A percentile compares a stretch with the other conserved stretches of the same genome.
Evolutionary conservation across 1,140 invertebrate genomes (phyloP).

Genomic region (Drosophila equinoxialis): DNA sequence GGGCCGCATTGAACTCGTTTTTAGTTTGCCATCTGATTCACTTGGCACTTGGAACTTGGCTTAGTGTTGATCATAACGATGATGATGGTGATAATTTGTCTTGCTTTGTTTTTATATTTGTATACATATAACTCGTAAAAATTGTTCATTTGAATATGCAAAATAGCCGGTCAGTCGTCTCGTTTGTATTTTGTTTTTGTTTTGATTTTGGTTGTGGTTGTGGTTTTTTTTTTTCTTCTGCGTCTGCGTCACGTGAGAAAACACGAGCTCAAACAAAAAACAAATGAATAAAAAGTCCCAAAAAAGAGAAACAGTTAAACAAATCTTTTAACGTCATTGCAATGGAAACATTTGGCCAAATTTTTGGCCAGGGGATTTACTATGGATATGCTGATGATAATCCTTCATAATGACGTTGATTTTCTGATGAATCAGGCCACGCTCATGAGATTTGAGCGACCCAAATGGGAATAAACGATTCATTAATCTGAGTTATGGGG

Average conservation of each 20-base stretch:
- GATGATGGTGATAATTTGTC: background rate
- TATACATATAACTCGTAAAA: slow-evolving; percentile 50
- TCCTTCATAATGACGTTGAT: background rate
- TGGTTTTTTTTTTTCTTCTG: slow-evolving; percentile 40
- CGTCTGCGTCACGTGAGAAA: slow-evolving; percentile 68
- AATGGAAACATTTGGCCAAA: slow-evolving; percentile 41
- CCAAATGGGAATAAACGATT: too few species aligned
- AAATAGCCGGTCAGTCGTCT: slow-evolving; percentile 63
- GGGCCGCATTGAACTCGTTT: slow-evolving; percentile 3
- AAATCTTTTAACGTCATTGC: slow-evolving; percentile 41
- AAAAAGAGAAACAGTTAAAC: slow-evolving; percentile 32
- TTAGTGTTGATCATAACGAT: background rate
- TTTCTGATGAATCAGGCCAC: slow-evolving; percentile 3
- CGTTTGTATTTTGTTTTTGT: slow-evolving; percentile 46
- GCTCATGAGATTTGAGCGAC: background rate
- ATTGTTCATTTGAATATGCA: slow-evolving; percentile 70
- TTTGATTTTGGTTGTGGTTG: slow-evolving; percentile 21
- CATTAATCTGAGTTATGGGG: too few species aligned
- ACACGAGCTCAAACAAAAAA: slow-evolving; percentile 34
- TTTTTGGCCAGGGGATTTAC: slow-evolving; percentile 28
- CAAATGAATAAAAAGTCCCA: slow-evolving; percentile 21
- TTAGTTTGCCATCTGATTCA: slow-evolving; percentile 55
- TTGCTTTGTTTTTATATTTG: slow-evolving; percentile 32
- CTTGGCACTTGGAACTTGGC: slow-evolving; percentile 16
- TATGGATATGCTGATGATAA: background rate